These are phyloP conservation scores for Psettodes erumei DNA, from an alignment of 2,113 vertebrate species.

Conservation along the genomic window DNA sequence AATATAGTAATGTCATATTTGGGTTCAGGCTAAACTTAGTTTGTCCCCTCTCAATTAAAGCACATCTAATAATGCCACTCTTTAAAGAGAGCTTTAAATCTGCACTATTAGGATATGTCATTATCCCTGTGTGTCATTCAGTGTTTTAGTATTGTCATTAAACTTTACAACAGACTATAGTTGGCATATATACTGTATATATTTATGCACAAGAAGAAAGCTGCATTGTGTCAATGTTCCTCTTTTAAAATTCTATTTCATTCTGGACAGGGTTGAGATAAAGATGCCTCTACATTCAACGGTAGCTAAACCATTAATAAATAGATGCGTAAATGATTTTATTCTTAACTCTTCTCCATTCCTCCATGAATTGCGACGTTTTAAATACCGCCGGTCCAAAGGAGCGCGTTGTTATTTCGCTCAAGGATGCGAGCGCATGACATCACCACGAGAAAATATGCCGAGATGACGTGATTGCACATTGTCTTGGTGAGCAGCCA, in stretches of 20 bases:
- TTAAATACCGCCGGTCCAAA: not conserved
- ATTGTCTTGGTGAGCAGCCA: constrained; percentile 47
- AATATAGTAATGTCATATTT: not conserved
- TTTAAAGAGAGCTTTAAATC: too few relatives aligned
- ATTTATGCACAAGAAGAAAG: too few relatives aligned
- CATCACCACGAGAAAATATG: constrained; percentile 34
- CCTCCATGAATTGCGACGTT: not conserved
- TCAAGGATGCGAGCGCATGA: constrained; percentile 16
- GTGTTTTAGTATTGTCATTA: too few relatives aligned
- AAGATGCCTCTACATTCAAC: not conserved
- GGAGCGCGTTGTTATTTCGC: not conserved
- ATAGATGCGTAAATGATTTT: not conserved
- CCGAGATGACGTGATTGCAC: constrained; percentile 58
- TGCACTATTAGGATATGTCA: too few relatives aligned
- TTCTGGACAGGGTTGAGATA: not conserved
- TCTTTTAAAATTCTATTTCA: too few relatives aligned
- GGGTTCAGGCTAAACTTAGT: too few relatives aligned
- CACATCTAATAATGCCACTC: too few relatives aligned
- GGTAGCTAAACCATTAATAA: not conserved
- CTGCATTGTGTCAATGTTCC: too few relatives aligned
- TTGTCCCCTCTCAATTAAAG: too few relatives aligned
- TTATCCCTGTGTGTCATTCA: too few relatives aligned
- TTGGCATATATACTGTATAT: too few relatives aligned
- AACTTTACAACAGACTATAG: too few relatives aligned
- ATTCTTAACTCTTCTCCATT: not conserved